These are phyloP conservation scores for Argyra leucocephala DNA, from an alignment of 2,888 invertebrate species.

Conservation along the genomic window DNA sequence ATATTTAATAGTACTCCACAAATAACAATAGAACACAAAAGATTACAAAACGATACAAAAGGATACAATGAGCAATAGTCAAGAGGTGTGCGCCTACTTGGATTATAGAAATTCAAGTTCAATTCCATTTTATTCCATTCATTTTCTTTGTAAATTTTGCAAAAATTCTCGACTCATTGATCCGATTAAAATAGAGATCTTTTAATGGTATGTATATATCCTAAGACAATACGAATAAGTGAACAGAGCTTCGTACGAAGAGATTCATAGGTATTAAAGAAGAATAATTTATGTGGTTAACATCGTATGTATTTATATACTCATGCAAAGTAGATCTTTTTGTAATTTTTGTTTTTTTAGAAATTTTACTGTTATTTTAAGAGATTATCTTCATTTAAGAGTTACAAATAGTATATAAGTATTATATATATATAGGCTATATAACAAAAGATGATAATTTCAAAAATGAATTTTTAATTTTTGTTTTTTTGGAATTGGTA, in stretches of 20 bases:
- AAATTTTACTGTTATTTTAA: neutral
- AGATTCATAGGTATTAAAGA: neutral
- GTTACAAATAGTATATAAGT: no score
- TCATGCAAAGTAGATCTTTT: no score
- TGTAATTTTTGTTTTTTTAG: neutral
- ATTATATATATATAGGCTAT: no score
- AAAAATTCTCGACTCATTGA: neutral
- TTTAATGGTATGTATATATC: no score
- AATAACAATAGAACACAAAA: neutral
- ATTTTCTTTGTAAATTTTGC: neutral
- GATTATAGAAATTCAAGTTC: neutral
- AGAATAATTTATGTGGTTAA: neutral
- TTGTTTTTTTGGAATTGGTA: no score
- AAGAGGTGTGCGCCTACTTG: conserved; percentile 2
- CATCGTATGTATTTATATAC: neutral
- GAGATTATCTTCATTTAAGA: neutral
- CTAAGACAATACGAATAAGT: no score
- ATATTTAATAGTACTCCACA: neutral
- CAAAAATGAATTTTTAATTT: no score
- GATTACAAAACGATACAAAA: neutral
- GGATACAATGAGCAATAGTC: neutral
- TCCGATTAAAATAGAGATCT: no score
- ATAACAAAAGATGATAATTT: no score
- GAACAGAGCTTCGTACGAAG: no score
- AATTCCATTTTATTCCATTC: neutral